Conservation (phyloP, 2,888 invertebrate species). For the Dicyrtoma fusca region DNA sequence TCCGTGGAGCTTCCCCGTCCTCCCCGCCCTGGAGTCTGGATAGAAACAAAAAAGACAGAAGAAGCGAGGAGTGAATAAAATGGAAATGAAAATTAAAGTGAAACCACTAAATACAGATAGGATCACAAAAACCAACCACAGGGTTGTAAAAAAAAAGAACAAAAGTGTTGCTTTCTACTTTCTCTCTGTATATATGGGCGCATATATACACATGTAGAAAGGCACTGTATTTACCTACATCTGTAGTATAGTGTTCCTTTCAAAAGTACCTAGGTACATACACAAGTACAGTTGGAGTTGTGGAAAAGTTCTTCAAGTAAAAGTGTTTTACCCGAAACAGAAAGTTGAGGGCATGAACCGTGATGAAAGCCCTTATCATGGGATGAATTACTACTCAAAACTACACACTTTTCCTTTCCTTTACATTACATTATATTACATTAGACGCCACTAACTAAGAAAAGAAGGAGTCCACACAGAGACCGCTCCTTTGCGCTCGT, state of each 20-base stretch:
- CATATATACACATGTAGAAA: too few relatives aligned
- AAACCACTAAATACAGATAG: slow-evolving; percentile 25
- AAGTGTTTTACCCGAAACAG: slow-evolving; percentile 20
- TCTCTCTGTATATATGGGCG: neutral
- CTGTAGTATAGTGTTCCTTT: too few relatives aligned
- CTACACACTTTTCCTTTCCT: slow-evolving; percentile 4
- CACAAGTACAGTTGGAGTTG: neutral
- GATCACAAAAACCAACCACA: slow-evolving; percentile 14
- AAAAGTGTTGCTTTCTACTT: slow-evolving; percentile 6
- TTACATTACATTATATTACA: neutral
- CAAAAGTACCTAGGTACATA: too few relatives aligned
- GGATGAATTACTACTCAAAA: slow-evolving; percentile 42
- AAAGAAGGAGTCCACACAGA: neutral
- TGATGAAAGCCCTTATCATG: slow-evolving; percentile 51
- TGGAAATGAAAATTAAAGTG: slow-evolving; percentile 24
- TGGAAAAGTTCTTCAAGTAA: slow-evolving; percentile 26
- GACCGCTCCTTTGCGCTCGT: neutral
- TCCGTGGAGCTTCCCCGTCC: too few relatives aligned
- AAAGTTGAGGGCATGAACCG: slow-evolving; percentile 38
- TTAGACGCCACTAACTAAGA: neutral
- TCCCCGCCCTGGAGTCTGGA: too few relatives aligned
- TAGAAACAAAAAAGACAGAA: neutral
- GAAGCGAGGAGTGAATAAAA: slow-evolving; percentile 4
- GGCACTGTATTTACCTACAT: too few relatives aligned
- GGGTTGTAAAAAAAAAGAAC: slow-evolving; percentile 9